These are phyloP conservation scores for Galbula dea DNA, from an alignment of 2,113 vertebrate species.

Conservation along the genomic window DNA sequence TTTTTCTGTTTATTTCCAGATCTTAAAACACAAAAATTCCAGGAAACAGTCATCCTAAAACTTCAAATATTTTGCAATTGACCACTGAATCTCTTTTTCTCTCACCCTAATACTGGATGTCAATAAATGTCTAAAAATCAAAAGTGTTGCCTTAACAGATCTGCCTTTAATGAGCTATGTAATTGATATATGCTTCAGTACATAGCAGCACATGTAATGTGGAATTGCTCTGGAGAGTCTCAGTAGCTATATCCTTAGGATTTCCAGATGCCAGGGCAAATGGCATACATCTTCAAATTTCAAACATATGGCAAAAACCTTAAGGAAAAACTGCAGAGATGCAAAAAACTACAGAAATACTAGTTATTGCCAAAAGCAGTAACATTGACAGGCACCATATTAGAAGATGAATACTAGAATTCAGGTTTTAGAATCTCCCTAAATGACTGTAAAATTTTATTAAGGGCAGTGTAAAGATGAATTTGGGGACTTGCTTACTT, in stretches of 20 bases:
- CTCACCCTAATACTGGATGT: neutral
- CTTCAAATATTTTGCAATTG: neutral
- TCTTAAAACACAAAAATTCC: neutral
- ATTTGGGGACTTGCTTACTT: neutral
- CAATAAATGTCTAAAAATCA: neutral
- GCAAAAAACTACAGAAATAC: neutral
- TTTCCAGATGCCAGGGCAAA: neutral
- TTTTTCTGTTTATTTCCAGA: neutral
- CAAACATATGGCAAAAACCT: neutral
- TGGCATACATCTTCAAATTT: neutral
- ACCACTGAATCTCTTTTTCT: neutral
- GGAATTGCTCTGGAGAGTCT: neutral
- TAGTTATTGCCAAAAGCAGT: neutral
- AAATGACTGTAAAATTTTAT: neutral
- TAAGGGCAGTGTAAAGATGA: rapidly evolving
- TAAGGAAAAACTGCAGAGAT: neutral
- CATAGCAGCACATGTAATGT: neutral
- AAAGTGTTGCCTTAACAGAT: neutral
- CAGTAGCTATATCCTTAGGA: neutral
- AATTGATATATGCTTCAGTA: neutral
- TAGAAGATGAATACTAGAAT: neutral
- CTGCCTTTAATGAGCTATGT: neutral
- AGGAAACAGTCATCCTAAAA: neutral
- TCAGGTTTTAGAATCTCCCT: neutral
- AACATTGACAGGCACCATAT: neutral